Conservation (phyloP, 2,797 vertebrate species). For the Hippopotamyrus pictus region DNA sequence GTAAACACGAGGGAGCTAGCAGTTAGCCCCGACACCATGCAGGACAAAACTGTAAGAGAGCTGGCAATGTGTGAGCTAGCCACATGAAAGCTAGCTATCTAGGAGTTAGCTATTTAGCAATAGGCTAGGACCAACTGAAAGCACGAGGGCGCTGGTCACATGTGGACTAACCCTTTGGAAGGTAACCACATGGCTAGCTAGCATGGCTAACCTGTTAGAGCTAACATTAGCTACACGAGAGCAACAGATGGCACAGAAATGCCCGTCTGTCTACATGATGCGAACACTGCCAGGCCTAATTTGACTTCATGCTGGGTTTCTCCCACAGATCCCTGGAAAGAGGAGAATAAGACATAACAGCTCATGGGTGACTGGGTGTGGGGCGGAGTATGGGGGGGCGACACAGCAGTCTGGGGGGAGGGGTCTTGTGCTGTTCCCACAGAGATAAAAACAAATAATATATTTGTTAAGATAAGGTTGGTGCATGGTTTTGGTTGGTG, state of each 20-base stretch:
- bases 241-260: not conserved
- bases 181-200: not conserved
- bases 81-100: not conserved
- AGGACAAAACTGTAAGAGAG: not conserved
- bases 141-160: not conserved
- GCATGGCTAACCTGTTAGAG: not conserved
- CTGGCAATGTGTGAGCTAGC: not conserved
- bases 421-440: not conserved
- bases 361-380: not conserved
- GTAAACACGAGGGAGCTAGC: not conserved
- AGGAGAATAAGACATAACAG: not conserved
- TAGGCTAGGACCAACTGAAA: not conserved
- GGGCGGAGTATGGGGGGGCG: not conserved
- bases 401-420: not conserved
- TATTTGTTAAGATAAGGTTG: conserved; percentile 19
- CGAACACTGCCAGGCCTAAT: not conserved
- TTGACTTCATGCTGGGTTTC: not conserved
- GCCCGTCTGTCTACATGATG: not conserved
- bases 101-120: not conserved
- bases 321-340: not conserved
- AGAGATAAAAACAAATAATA: not conserved
- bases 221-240: not conserved
- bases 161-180: not conserved
- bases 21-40: not conserved
- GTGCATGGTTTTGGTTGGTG: not conserved